These are phyloP conservation scores for Nilaparvata lugens DNA, from an alignment of 1,140 invertebrate genomes.

Conservation along the genomic window DNA sequence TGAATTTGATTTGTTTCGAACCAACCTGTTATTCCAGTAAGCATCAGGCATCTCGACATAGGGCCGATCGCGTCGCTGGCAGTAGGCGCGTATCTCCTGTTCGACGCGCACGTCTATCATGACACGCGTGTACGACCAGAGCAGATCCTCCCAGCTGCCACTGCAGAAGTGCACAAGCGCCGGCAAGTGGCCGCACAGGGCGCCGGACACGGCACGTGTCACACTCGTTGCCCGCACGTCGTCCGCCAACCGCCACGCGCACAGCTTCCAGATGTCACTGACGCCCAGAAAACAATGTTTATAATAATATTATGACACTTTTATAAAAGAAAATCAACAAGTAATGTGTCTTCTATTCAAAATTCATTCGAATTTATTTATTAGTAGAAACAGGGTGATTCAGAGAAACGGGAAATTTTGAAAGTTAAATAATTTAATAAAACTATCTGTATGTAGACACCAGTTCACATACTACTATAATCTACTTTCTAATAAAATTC, in stretches of 20 bases:
- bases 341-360: too few species aligned
- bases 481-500: too few species aligned
- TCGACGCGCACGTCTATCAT: constrained; percentile 81
- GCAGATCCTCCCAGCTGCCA: constrained; percentile 71
- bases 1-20: background rate
- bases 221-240: constrained; percentile 35
- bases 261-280: constrained; percentile 84
- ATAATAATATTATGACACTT: too few species aligned
- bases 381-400: too few species aligned
- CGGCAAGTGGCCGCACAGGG: constrained; percentile 74
- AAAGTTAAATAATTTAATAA: too few species aligned
- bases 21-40: constrained; percentile 67
- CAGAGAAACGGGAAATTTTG: too few species aligned
- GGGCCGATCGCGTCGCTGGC: constrained; percentile 33
- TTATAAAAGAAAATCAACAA: too few species aligned
- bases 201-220: constrained; percentile 57
- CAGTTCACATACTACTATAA: too few species aligned
- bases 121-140: constrained; percentile 81
- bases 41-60: constrained; percentile 55
- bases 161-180: constrained; percentile 61
- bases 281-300: too few species aligned
- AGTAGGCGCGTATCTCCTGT: constrained; percentile 51
- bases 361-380: too few species aligned
- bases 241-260: constrained; percentile 62
- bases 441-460: too few species aligned